Evolutionary conservation across 2,113 vertebrate genomes (phyloP), one percentile per base, ranked within the genome.

Genomic region (Myotis davidii): DNA sequence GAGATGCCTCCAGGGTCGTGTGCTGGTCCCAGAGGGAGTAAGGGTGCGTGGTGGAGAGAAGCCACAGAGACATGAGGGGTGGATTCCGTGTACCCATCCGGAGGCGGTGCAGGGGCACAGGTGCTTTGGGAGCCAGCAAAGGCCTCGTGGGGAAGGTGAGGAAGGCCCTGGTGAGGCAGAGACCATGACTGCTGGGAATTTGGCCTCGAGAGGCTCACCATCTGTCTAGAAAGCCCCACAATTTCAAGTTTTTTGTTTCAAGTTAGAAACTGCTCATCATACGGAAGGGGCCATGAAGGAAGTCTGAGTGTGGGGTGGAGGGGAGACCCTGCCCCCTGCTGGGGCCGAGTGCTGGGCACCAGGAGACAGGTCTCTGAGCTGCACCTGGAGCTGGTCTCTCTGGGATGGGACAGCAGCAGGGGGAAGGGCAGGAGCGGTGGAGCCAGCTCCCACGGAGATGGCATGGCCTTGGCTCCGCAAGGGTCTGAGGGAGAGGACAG

Each of bases 21-120:
- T 14, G 37, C 65, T 0, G 29, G 18, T 2, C 29, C 18, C 1
- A 5, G 85, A 27, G 27, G 13, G 34, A 25, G 21, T 1, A 0
- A 18, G 37, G 2, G 6, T 1, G 9, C 16, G 29, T 23, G 72
- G 2, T 2, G 14, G 14, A 3, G 34, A 27, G 42, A 42, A 20
- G n/a, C 64, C 56, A 39, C 1, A 6, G 29, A 39, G 50, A 37
- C 45, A 9, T 32, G 54, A 1, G 17, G 6, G 13, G 23, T 10
- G 29, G 45, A 7, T 39, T 39, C 23, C 0, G 39, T 5, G 72
- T 37, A 32, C 32, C 29, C 20, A 0, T 23, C 13, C 13, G 6
- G 73, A 37, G 39, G 0, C 0, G 9, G 50, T 25, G 34, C 8
- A 25, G 52, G 1, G 59, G 18, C 65, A 20, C 50, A 48, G 34